Evolutionary conservation across 1,140 invertebrate species (phyloP).

Genomic region (Pseudomyrmex concolor): DNA sequence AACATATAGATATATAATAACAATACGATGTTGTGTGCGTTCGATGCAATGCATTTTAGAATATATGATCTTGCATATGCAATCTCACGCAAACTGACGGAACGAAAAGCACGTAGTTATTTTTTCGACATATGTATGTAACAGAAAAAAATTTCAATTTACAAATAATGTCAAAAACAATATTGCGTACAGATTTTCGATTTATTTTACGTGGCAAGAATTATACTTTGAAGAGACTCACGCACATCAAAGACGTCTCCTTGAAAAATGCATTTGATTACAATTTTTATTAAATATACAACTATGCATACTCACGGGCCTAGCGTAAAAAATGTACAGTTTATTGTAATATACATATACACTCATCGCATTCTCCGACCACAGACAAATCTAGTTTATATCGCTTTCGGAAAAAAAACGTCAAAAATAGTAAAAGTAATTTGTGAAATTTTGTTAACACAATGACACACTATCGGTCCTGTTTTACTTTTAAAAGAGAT

Average conservation of each 20-base stretch:
- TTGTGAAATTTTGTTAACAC: neutral
- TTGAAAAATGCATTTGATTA: conserved; percentile 18
- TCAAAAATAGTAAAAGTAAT: conserved; percentile 14
- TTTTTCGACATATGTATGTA: no score
- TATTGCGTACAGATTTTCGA: neutral
- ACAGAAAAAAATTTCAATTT: neutral
- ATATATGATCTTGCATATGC: neutral
- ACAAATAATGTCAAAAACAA: neutral
- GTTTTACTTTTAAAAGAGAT: neutral
- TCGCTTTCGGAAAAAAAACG: neutral
- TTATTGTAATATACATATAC: conserved; percentile 13
- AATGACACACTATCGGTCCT: neutral
- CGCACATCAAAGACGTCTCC: neutral
- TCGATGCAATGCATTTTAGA: neutral
- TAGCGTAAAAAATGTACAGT: conserved; percentile 58
- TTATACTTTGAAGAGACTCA: conserved; percentile 4
- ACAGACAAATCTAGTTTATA: conserved; percentile 6
- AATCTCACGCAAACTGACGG: neutral
- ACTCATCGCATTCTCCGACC: conserved; percentile 19
- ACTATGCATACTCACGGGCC: conserved; percentile 11
- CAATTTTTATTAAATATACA: conserved; percentile 52
- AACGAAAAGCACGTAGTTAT: neutral
- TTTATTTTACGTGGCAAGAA: conserved; percentile 35
- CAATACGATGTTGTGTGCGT: neutral
- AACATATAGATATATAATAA: neutral